Evolutionary conservation across 1,140 invertebrate species (phyloP).

Genomic region (Bombus sibiricus): DNA sequence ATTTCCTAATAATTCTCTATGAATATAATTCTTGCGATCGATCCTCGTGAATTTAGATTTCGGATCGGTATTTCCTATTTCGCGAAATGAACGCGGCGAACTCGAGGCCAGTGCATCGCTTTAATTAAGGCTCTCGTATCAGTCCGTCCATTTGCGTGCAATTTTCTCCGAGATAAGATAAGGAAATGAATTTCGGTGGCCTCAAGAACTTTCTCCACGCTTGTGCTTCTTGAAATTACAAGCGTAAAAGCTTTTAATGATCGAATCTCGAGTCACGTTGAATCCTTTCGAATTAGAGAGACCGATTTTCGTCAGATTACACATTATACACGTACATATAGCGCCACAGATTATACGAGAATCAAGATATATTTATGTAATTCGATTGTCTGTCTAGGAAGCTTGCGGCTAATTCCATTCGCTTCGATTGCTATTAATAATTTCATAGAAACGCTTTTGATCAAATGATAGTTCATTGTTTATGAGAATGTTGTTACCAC

Average conservation of each 20-base stretch:
- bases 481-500: not conserved
- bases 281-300: not conserved
- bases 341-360: not conserved
- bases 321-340: not conserved
- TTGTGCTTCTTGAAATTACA: slow-evolving; percentile 19
- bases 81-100: slow-evolving; percentile 23
- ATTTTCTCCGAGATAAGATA: slow-evolving; percentile 53
- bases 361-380: not conserved
- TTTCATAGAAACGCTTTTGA: not conserved
- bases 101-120: slow-evolving; percentile 32
- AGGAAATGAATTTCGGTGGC: slow-evolving; percentile 46
- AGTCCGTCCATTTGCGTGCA: slow-evolving; percentile 44
- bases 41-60: not conserved
- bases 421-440: not conserved
- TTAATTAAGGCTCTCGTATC: slow-evolving; percentile 59
- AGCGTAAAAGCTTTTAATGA: slow-evolving; percentile 20
- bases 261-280: not conserved
- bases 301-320: not conserved
- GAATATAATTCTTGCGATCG: not conserved
- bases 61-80: slow-evolving; percentile 27
- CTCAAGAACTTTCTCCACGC: slow-evolving; percentile 29
- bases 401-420: not conserved
- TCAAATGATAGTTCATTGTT: not conserved
- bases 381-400: not conserved
- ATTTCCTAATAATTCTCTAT: not conserved